A percentile compares a stretch with the other conserved stretches of the same genome.
These are phyloP conservation scores for Eurytoma californica DNA, from an alignment of 2,888 invertebrate genomes.

Conservation along the genomic window DNA sequence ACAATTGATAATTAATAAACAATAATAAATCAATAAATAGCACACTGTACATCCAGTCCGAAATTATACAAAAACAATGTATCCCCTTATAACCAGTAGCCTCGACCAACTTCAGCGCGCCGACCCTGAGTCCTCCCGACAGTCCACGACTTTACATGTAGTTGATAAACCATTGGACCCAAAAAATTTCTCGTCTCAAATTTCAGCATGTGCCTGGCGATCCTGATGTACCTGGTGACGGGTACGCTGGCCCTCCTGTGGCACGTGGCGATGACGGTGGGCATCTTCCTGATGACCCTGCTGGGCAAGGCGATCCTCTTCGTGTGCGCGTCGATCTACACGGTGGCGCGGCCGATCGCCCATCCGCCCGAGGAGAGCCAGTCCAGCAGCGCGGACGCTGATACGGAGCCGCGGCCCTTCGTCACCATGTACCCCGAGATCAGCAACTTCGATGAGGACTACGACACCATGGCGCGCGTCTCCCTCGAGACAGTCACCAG, in stretches of 20 bases:
- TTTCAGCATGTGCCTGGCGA: constrained; percentile 61
- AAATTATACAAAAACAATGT: too few species aligned
- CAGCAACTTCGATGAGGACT: constrained; percentile 63
- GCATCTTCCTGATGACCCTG: constrained; percentile 58
- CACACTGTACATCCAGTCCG: too few species aligned
- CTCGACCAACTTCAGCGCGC: too few species aligned
- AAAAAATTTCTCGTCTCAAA: background rate
- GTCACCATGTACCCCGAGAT: constrained; percentile 65
- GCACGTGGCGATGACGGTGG: constrained; percentile 57
- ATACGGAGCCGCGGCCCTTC: constrained; percentile 53
- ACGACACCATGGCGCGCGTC: constrained; percentile 61
- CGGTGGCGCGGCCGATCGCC: constrained; percentile 52
- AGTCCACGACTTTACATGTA: too few species aligned
- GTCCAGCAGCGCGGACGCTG: background rate
- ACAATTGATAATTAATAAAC: too few species aligned
- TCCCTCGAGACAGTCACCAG: constrained; percentile 63
- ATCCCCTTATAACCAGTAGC: too few species aligned
- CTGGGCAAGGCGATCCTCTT: constrained; percentile 60
- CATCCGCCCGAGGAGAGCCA: background rate
- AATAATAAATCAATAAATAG: too few species aligned
- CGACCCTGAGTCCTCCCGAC: too few species aligned
- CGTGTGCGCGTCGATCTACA: constrained; percentile 59
- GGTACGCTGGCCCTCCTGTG: constrained; percentile 59
- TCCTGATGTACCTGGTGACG: constrained; percentile 62
- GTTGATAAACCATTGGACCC: background rate